Percentiles rank a stretch among this genome's conserved stretches.
These are phyloP conservation scores for Drosophila cyrtoloma DNA, from an alignment of 2,888 invertebrate genomes.

Conservation along the genomic window DNA sequence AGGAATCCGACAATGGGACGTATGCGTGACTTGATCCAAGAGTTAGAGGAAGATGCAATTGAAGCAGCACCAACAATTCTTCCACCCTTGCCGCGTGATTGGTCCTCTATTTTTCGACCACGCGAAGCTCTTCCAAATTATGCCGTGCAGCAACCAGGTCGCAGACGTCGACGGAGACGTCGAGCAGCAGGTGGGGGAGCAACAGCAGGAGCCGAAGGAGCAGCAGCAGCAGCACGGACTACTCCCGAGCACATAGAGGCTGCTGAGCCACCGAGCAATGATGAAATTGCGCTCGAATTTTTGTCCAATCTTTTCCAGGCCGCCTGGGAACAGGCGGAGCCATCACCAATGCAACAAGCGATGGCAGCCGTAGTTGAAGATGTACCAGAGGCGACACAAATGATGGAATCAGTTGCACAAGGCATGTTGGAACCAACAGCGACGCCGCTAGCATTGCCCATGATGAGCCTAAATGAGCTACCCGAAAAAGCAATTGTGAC, in stretches of 20 bases:
- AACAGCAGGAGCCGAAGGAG: not conserved
- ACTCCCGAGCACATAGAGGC: not conserved
- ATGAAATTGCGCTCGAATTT: slow-evolving; percentile 33
- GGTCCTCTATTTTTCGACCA: slow-evolving; percentile 46
- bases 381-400: not conserved
- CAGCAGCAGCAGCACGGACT: not conserved
- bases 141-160: not conserved
- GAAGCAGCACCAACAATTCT: not conserved
- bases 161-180: not conserved
- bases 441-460: not conserved
- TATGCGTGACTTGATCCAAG: slow-evolving; percentile 28
- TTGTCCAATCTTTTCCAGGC: slow-evolving; percentile 34
- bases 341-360: not conserved
- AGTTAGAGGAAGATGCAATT: not conserved
- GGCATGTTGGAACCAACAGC: not conserved
- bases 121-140: slow-evolving; percentile 26
- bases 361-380: not conserved
- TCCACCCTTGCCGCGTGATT: slow-evolving; percentile 23
- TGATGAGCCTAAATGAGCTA: not conserved
- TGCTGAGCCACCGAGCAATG: slow-evolving; percentile 9
- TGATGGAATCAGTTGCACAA: not conserved
- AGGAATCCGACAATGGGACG: slow-evolving; percentile 34
- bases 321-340: slow-evolving; percentile 1
- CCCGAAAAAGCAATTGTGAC: slow-evolving; percentile 38
- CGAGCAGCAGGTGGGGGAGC: not conserved